Base-by-base conservation (phyloP, 2,113 vertebrate genomes). In the Plecturocebus donacophilus region DNA sequence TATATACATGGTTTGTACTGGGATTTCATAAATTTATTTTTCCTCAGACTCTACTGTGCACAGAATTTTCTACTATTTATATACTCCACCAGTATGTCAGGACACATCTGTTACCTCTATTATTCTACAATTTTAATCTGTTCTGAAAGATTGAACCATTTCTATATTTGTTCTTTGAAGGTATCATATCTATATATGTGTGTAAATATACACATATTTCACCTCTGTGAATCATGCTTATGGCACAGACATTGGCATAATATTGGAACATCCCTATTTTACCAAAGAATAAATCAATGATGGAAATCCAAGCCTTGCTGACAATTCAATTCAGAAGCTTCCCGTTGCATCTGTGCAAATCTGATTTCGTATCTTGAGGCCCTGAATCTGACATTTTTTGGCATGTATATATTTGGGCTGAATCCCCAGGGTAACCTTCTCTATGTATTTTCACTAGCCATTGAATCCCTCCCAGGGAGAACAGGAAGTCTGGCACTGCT, bases 401-500 rank as follows among this genome's bases (percentile, higher is more conserved):
- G 47, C 87, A 23, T 92, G 32, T 8, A 6, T 19, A n/a, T 35
- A 42, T 13, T 92, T 42, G 52, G 82, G 17, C 79, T 52, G 7
- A 81, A 49, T 89, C 32, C 94, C n/a, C 8, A 71, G 77, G 71
- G 52, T 71, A 40, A 92, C 66, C 58, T 87, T 21, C 40, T 93
- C 13, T 13, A 40, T 79, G 14, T 70, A 49, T 40, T 95, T 83
- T 95, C 64, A 76, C 75, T 58, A 94, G 82, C 54, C 83, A 80
- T 25, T 61, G 87, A 96, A 83, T 80, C 75, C 42, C 95, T 91
- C 95, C 85, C 77, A 89, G 73, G 47, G 54, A 93, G 66, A 96
- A 47, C 86, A 97, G 96, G 90, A 96, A 90, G 71, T 82, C 97
- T 97, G 97, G 96, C 93, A 10, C 87, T 93, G 56, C 42, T 94